Percentiles rank a stretch among this genome's conserved stretches.
These are phyloP conservation scores for Drosophila prosaltans DNA, from an alignment of 1,140 invertebrate genomes.

Conservation along the genomic window DNA sequence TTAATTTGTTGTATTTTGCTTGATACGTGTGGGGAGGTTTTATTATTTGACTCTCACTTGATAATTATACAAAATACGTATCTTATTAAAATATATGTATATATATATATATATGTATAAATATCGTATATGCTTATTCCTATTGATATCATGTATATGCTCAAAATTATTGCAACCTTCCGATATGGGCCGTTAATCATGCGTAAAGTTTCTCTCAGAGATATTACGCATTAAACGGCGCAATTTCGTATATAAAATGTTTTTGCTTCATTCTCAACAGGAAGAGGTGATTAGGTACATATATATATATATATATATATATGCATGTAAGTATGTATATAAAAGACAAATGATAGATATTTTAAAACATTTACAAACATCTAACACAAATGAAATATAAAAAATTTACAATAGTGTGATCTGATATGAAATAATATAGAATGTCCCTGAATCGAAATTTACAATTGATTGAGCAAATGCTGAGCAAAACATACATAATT, in stretches of 20 bases:
- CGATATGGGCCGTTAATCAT: background rate
- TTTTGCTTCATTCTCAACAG: slow-evolving; percentile 40
- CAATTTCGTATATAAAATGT: slow-evolving; percentile 6
- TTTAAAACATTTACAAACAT: slow-evolving; percentile 5
- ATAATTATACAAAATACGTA: slow-evolving; percentile 48
- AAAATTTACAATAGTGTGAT: slow-evolving; percentile 62
- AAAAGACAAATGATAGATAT: background rate
- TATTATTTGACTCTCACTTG: slow-evolving; percentile 31
- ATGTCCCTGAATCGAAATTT: slow-evolving; percentile 29
- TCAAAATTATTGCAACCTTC: slow-evolving; percentile 59
- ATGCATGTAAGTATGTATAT: slow-evolving; percentile 18
- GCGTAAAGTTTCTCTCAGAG: slow-evolving; percentile 34
- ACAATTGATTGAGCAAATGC: slow-evolving; percentile 58
- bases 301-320: slow-evolving; percentile 33
- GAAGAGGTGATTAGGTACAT: slow-evolving; percentile 51
- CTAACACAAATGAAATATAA: slow-evolving; percentile 33
- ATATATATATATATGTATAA: slow-evolving; percentile 40
- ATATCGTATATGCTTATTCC: slow-evolving; percentile 56
- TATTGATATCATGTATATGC: slow-evolving; percentile 55
- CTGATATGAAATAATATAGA: background rate
- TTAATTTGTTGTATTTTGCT: background rate
- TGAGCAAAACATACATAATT: slow-evolving; percentile 45
- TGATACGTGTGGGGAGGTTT: background rate
- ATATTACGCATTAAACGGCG: slow-evolving; percentile 11
- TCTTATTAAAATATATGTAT: slow-evolving; percentile 49